Evolutionary conservation across 1,140 invertebrate genomes (phyloP).

Genomic region (Diploscapter pachys): DNA sequence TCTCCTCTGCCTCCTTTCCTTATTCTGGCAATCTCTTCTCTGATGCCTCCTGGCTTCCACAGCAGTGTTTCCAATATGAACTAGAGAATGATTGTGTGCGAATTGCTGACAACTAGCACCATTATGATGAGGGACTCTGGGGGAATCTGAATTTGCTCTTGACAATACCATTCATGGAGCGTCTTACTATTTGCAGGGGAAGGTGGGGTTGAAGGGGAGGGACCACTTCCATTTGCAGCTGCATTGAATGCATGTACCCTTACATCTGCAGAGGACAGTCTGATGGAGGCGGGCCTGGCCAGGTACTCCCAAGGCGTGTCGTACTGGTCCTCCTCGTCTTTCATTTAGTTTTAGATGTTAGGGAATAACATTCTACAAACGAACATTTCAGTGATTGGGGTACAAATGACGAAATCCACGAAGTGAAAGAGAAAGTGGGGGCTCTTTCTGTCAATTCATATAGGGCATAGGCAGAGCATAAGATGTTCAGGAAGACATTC

Average conservation of each 20-base stretch:
- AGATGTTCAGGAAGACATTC: too few relatives aligned
- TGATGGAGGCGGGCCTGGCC: constrained; percentile 21
- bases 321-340: constrained; percentile 34
- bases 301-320: constrained; percentile 37
- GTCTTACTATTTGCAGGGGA: constrained; percentile 16
- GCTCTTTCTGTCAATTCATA: too few relatives aligned
- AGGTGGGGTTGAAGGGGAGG: not conserved
- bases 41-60: not conserved
- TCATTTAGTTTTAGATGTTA: not conserved
- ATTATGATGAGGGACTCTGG: not conserved
- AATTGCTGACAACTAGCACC: not conserved
- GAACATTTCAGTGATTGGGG: not conserved
- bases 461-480: too few relatives aligned
- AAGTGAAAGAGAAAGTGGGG: not conserved
- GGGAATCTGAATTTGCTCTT: not conserved
- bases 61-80: constrained; percentile 5
- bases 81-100: constrained; percentile 7
- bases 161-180: not conserved
- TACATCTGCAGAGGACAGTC: constrained; percentile 22
- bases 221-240: not conserved
- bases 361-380: not conserved
- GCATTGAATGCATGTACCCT: not conserved
- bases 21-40: not conserved
- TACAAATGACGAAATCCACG: not conserved
- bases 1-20: constrained; percentile 4